Evolutionary conservation across 2,888 invertebrate species (phyloP).

Genomic region (Clivina fossor): DNA sequence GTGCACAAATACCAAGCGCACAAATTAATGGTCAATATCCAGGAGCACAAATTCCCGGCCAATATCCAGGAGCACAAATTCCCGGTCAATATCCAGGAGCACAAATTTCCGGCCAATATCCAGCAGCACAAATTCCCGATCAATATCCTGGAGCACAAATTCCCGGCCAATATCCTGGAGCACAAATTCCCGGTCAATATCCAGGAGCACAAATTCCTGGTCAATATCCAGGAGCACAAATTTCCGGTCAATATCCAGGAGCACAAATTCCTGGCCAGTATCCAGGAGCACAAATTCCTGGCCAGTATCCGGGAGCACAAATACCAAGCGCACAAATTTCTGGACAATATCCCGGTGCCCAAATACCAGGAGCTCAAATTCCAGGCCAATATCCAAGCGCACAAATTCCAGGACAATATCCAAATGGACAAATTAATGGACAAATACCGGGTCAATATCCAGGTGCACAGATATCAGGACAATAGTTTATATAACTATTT

Average conservation of each 20-base stretch:
- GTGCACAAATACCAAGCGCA: conserved; percentile 8
- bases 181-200: conserved; percentile 19
- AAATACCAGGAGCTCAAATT: conserved; percentile 16
- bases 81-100: conserved; percentile 35
- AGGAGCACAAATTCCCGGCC: conserved; percentile 30
- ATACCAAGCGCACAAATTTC: conserved; percentile 5
- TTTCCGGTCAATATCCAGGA: too few relatives aligned
- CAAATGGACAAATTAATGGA: not conserved
- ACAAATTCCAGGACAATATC: not conserved
- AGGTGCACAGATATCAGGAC: conserved; percentile 26
- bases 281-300: conserved; percentile 30
- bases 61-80: conserved; percentile 33
- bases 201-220: conserved; percentile 17
- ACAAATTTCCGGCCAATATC: conserved; percentile 20
- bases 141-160: conserved; percentile 9
- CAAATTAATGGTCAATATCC: conserved; percentile 16
- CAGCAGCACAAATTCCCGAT: conserved; percentile 4
- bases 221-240: conserved; percentile 16
- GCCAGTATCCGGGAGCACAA: conserved; percentile 16
- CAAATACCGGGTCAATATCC: conserved; percentile 19
- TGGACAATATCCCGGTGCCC: conserved; percentile 12
- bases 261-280: conserved; percentile 26
- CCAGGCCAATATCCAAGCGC: conserved; percentile 14
- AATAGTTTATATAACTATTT: too few relatives aligned
- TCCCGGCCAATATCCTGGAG: conserved; percentile 6